Evolutionary conservation across 2,888 invertebrate species (phyloP), one percentile per base, ranked within the genome.

Genomic region (Ectemnius lituratus): DNA sequence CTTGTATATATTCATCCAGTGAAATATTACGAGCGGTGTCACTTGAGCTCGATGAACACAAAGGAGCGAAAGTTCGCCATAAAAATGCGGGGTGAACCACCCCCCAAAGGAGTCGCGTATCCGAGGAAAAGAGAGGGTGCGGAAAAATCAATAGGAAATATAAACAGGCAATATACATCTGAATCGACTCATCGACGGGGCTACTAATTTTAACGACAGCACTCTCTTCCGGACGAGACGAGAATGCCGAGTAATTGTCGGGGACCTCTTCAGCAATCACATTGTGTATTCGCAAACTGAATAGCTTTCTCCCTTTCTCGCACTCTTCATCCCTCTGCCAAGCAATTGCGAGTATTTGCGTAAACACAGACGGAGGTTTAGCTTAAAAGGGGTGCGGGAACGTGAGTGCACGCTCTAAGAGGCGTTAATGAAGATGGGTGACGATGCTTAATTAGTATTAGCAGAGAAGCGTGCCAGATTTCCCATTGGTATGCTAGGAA

Each of bases 371-470:
- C 16, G 69, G 57, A 70, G 62, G 16, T 73, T 73, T 76, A 56
- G 46, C 47, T 14, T 8, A 37, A 23, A 37, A 28, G 49, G 28
- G 20, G 47, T 13, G 62, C 57, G 64, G 64, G 67, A 49, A 37
- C 18, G 28, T 5, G 27, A 23, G 52, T 37, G 16, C 37, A 37
- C 57, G 60, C 37, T 47, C 16, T 45, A 18, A 37, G 16, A 18
- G n/a, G 67, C 75, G 62, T 77, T 81, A 81, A 81, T 81, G 81
- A 79, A 81, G 81, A 81, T 72, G 79, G 79, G 79, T 52, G 81
- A 79, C 79, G 79, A 74, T 63, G 74, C 73, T 81, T 81, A 77
- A 81, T 81, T 81, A 77, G 73, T 78, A 74, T 78, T 79, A 75
- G 70, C 78, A 23, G 0, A 23, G 23, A 3, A 23, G 23, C 23